Base-by-base conservation (phyloP, 2,113 vertebrate species). In the Caloenas nicobarica region DNA sequence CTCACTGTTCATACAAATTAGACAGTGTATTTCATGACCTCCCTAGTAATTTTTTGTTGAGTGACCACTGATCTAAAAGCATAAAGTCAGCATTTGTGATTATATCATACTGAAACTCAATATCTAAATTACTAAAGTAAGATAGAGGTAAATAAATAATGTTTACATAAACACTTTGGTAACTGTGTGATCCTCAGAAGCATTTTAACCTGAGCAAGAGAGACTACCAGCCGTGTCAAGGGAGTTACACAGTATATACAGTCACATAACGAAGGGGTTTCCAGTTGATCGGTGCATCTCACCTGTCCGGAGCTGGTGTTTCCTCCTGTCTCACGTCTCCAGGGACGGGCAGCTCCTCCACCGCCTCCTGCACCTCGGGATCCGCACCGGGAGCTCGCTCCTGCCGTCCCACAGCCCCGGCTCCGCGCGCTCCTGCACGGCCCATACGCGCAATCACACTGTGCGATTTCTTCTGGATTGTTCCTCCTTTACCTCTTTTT, bases 251-350 rank as follows among this genome's bases (percentile, higher is more conserved):
- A 9, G 17, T 7, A 2, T 3, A 4, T 6, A 7, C 3, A 13
- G 13, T 6, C 3, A 2, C 4, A 12, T 9, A 16, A 10, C 0
- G 3, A n/a, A 25, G 4, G 3, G 11, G 7, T 21, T 65, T 54
- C 7, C 69, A 24, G 18, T 0, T 9, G 26, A 5, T 5, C 51
- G 34, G 50, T 17, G 34, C 61, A 23, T 31, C 95, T 74, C 94
- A 97, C 97, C 96, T 97, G 78, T 15, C 82, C 2, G 8, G 51
- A 91, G 90, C 68, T 90, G 42, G 16, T 44, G 42, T 8, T 17
- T 17, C 16, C 42, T 44, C 16, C 42, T 44, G 42, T 44, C 42
- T 18, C 42, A 17, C 16, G 16, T 16, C 42, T 18, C 42, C 42
- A 64, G 42, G 73, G 51, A 10, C 0, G 29, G 53, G 72, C 50